These are phyloP conservation scores for Chaetops frenatus DNA, from an alignment of 2,113 vertebrate species.

Conservation along the genomic window DNA sequence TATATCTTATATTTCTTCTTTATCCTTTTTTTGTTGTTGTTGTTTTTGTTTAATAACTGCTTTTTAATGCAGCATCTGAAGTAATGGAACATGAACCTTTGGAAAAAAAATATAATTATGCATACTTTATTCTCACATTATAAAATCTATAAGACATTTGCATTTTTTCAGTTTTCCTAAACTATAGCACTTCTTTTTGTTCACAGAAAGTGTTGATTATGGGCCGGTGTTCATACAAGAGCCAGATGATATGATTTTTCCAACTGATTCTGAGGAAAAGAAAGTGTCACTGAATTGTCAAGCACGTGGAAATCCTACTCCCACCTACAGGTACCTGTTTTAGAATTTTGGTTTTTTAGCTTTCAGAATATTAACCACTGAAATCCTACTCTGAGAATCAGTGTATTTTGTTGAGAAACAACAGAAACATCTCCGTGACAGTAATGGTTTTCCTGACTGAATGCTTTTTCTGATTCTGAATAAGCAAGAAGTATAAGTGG, in stretches of 20 bases:
- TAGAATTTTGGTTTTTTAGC: background rate
- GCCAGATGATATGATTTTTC: constrained; percentile 85
- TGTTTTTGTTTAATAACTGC: background rate
- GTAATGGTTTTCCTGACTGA: background rate
- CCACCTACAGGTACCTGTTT: constrained; percentile 83
- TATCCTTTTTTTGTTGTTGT: background rate
- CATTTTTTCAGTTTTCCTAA: background rate
- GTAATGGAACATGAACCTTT: background rate
- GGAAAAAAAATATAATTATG: background rate
- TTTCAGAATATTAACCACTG: background rate
- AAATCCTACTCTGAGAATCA: background rate
- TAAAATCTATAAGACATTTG: background rate
- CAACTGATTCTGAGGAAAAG: constrained; percentile 88
- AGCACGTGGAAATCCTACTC: constrained; percentile 82
- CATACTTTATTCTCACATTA: background rate
- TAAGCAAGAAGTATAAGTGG: background rate
- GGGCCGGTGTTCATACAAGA: constrained; percentile 91
- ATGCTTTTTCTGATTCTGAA: background rate
- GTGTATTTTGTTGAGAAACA: background rate
- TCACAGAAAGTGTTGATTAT: constrained; percentile 84
- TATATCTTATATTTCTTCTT: background rate
- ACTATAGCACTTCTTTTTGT: background rate
- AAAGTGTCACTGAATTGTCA: constrained; percentile 89
- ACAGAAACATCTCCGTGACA: background rate
- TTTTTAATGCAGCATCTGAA: background rate